These are phyloP conservation scores for Heliocidaris tuberculata DNA, from an alignment of 35 echinoderm and acorn worm species.

Conservation along the genomic window DNA sequence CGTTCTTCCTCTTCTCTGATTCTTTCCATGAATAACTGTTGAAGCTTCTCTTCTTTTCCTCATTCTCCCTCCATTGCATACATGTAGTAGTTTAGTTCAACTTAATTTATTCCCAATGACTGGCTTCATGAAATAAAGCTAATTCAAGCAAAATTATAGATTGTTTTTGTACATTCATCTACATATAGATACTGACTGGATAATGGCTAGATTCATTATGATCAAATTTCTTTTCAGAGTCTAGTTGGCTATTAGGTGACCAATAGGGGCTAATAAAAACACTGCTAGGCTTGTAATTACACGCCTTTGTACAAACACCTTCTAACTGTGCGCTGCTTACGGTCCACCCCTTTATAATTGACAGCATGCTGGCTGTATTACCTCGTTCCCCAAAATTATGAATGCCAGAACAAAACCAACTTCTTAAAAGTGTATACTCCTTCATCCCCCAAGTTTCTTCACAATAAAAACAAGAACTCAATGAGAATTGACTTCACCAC, in stretches of 20 bases:
- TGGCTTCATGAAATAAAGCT: neutral
- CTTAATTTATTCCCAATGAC: neutral
- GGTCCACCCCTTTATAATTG: slow-evolving; percentile 8
- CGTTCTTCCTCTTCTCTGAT: neutral
- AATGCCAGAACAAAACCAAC: neutral
- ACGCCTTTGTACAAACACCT: neutral
- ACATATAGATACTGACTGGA: neutral
- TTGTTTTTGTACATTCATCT: neutral
- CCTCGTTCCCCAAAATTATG: neutral
- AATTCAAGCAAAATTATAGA: too few relatives aligned
- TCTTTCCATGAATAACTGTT: neutral
- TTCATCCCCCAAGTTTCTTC: neutral
- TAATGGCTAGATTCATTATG: neutral
- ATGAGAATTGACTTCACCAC: neutral
- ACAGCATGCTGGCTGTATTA: neutral
- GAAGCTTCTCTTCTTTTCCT: neutral
- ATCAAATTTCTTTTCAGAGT: neutral
- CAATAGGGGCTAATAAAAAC: neutral
- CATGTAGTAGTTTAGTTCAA: neutral
- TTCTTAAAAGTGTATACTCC: neutral
- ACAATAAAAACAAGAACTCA: neutral
- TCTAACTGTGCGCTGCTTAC: neutral
- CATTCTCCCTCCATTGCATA: neutral
- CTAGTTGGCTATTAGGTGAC: neutral
- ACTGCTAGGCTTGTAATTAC: neutral